Base-by-base conservation (phyloP, 1,140 invertebrate species). In the Limonius californicus region DNA sequence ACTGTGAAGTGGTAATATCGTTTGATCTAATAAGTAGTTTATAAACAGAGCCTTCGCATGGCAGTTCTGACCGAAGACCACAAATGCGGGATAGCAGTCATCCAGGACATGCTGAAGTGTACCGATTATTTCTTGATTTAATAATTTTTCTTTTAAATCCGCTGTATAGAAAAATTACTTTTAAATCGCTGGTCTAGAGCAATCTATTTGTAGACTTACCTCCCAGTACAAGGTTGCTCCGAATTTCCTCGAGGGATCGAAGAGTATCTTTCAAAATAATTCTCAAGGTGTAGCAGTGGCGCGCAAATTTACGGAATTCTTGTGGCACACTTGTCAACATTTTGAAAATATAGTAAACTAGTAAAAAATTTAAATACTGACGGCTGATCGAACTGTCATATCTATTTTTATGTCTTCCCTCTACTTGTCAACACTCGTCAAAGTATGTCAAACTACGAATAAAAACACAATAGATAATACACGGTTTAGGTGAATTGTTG, bases 31-130 rank as follows among this genome's bases (percentile, higher is more conserved):
- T 20, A 93, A 76, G 67, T 84, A 84, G 75, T 93, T 92, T 1
- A 91, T 81, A 35, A 93, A 74, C 9, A 84, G 76, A 2, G 87
- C 88, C 72, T 89, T 87, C 0, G 87, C 85, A 65, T 84, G 83
- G 20, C 80, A 83, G 59, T 83, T 85, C 69, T 87, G 87, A 4
- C 90, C 90, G 67, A 90, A 80, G 39, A 92, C 76, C 7, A 92
- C 80, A 43, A 90, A 77, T 1, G 84, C 82, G 8, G 84, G 80
- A 1, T 77, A 75, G 15, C 45, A 50, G 35, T 79, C 79, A 54
- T 78, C 72, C 30, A 82, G 75, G 32, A 84, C 79, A 50, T 82
- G 78, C 32, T 77, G 77, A 1, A 86, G 77, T 60, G 75, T 75
- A 30, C 77, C 68, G 2, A 80, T 71, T 9, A 81, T 78, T 57